phyloP scores from a whole-genome alignment of 2,113 vertebrate species.

The Amphiprion percula region DNA sequence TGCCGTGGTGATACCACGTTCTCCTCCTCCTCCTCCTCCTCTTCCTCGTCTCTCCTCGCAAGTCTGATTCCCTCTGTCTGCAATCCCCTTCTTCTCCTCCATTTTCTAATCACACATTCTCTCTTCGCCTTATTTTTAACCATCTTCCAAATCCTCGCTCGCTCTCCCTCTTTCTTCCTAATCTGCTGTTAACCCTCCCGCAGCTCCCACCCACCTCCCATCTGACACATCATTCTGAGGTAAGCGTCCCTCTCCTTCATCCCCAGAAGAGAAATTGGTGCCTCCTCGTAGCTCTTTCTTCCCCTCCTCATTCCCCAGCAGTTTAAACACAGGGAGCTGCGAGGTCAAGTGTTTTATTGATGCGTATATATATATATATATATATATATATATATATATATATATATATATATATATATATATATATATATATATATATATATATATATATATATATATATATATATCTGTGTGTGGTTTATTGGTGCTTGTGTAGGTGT shows the following conservation, averaged over 20 bases:
- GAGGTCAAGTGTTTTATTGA: slow-evolving; percentile 74
- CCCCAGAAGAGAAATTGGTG: slow-evolving; percentile 20
- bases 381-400: slow-evolving; percentile 14
- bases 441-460: slow-evolving; percentile 30
- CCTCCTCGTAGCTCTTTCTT: slow-evolving; percentile 19
- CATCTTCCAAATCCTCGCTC: slow-evolving; percentile 31
- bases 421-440: slow-evolving; percentile 10
- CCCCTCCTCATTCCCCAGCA: slow-evolving; percentile 13
- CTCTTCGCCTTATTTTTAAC: slow-evolving; percentile 19
- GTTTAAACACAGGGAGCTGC: slow-evolving; percentile 56
- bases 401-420: slow-evolving; percentile 30
- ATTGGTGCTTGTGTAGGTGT: slow-evolving; percentile 48
- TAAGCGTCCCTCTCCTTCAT: slow-evolving; percentile 6
- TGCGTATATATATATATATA: slow-evolving; percentile 27
- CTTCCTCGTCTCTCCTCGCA: not conserved
- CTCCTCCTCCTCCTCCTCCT: not conserved
- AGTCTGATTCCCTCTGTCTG: not conserved
- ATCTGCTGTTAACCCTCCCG: slow-evolving; percentile 51
- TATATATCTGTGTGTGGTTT: slow-evolving; percentile 33
- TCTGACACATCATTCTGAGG: slow-evolving; percentile 45
- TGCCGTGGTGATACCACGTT: not conserved
- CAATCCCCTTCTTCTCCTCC: slow-evolving; percentile 6
- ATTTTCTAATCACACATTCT: slow-evolving; percentile 41
- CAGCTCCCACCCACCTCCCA: slow-evolving; percentile 38
- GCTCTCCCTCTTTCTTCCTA: slow-evolving; percentile 44